A percentile compares a stretch with the other conserved stretches of the same genome.
These are phyloP conservation scores for Pithecia hirsuta DNA, from an alignment of 2,797 vertebrate genomes.

Conservation along the genomic window DNA sequence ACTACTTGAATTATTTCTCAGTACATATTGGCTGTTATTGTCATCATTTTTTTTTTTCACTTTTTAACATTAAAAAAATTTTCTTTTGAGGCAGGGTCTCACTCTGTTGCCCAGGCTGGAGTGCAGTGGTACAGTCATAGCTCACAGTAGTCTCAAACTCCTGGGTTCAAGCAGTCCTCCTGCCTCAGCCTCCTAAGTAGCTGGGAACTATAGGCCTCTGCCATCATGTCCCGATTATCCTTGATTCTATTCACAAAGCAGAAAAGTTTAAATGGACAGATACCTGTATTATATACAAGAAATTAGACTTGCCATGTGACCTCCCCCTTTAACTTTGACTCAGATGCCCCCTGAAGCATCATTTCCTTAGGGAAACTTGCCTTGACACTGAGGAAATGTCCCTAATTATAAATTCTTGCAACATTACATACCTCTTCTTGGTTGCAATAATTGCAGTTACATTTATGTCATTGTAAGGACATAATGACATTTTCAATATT, in stretches of 20 bases:
- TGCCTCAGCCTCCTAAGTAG: too few species aligned
- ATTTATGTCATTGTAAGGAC: background rate
- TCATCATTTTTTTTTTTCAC: background rate
- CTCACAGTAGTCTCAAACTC: too few species aligned
- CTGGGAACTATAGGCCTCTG: too few species aligned
- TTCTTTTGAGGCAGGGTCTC: too few species aligned
- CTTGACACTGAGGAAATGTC: background rate
- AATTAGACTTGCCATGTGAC: background rate
- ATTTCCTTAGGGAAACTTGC: background rate
- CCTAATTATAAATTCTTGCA: background rate
- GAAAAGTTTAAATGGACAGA: background rate
- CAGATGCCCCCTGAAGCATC: background rate
- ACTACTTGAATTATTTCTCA: background rate
- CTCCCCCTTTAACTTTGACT: background rate
- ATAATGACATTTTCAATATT: background rate
- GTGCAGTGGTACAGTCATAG: too few species aligned
- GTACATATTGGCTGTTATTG: background rate
- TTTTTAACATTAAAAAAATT: too few species aligned
- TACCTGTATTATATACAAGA: background rate
- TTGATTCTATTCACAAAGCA: background rate
- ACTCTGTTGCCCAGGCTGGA: too few species aligned
- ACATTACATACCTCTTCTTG: fast-evolving
- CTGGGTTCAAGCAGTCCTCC: too few species aligned
- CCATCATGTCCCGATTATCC: too few species aligned
- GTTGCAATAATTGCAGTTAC: background rate